Conservation (phyloP, 2,888 invertebrate species). For the Phaedon cochleariae region DNA sequence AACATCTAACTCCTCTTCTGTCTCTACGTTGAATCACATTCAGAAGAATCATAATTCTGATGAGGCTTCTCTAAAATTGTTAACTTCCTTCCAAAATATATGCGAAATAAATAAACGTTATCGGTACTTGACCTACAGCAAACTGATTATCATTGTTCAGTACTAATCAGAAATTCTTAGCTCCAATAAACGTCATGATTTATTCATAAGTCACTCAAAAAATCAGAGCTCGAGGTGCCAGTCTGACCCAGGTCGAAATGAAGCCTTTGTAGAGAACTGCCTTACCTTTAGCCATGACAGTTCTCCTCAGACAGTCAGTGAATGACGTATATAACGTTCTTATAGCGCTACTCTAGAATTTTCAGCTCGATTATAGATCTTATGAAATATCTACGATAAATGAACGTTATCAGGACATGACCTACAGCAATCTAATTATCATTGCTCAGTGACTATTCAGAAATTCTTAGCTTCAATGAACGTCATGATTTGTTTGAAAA, state of each 20-base stretch:
- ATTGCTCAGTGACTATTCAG: background rate
- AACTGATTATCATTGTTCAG: too few relatives aligned
- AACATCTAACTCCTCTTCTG: too few relatives aligned
- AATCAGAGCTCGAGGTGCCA: constrained; percentile 94
- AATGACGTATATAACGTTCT: constrained; percentile 79
- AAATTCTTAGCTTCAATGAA: constrained; percentile 63
- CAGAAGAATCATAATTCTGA: too few relatives aligned
- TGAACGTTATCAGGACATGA: background rate
- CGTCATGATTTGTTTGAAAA: constrained; percentile 86
- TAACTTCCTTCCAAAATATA: too few relatives aligned
- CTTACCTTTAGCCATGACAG: constrained; percentile 85
- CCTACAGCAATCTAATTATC: background rate
- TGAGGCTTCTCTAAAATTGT: too few relatives aligned
- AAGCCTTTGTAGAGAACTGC: constrained; percentile 91
- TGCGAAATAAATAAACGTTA: too few relatives aligned
- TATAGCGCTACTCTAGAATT: too few relatives aligned
- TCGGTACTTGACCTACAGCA: too few relatives aligned
- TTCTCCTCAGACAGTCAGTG: constrained; percentile 85
- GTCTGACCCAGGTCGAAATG: constrained; percentile 89
- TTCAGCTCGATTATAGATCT: too few relatives aligned
- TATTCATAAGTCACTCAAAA: constrained; percentile 95
- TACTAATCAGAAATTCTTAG: constrained; percentile 42
- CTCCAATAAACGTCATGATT: constrained; percentile 70
- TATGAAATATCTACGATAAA: too few relatives aligned
- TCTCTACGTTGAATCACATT: too few relatives aligned